These are phyloP conservation scores for Eupithecia dodoneata DNA, from an alignment of 2,888 invertebrate genomes.

Conservation along the genomic window DNA sequence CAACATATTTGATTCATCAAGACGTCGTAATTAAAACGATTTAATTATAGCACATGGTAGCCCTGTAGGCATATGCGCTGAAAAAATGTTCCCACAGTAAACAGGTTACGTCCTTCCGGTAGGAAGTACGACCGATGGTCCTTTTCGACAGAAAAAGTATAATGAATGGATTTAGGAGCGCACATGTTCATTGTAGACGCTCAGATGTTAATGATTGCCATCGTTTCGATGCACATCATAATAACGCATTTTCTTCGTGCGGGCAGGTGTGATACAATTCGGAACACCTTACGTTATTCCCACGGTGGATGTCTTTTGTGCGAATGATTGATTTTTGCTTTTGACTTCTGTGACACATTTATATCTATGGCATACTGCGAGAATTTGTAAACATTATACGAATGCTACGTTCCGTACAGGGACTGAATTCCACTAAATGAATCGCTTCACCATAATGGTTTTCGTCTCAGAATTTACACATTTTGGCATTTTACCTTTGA, in stretches of 20 bases:
- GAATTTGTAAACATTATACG: slow-evolving; percentile 37
- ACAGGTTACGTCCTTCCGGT: slow-evolving; percentile 81
- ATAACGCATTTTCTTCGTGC: slow-evolving; percentile 58
- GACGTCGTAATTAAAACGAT: slow-evolving; percentile 51
- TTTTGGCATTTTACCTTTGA: too few species aligned
- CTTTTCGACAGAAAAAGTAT: slow-evolving; percentile 65
- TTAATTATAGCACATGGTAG: slow-evolving; percentile 58
- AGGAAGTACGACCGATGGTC: slow-evolving; percentile 81
- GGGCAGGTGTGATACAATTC: slow-evolving; percentile 66
- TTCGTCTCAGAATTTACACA: too few species aligned
- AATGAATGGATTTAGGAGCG: slow-evolving; percentile 66
- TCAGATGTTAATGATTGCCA: slow-evolving; percentile 66
- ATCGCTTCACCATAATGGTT: too few species aligned
- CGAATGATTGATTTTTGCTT: slow-evolving; percentile 54
- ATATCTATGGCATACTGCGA: slow-evolving; percentile 10
- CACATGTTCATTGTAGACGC: slow-evolving; percentile 66
- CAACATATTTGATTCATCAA: slow-evolving; percentile 38
- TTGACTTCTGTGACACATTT: slow-evolving; percentile 48
- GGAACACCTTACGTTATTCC: slow-evolving; percentile 70
- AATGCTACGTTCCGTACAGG: slow-evolving; percentile 27
- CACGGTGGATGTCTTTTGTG: slow-evolving; percentile 63
- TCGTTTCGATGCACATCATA: slow-evolving; percentile 63
- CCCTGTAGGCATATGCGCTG: slow-evolving; percentile 61
- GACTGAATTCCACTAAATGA: too few species aligned
- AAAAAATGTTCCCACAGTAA: slow-evolving; percentile 78